Conservation (phyloP, 2,113 vertebrate genomes). For the Hemicordylus capensis region DNA sequence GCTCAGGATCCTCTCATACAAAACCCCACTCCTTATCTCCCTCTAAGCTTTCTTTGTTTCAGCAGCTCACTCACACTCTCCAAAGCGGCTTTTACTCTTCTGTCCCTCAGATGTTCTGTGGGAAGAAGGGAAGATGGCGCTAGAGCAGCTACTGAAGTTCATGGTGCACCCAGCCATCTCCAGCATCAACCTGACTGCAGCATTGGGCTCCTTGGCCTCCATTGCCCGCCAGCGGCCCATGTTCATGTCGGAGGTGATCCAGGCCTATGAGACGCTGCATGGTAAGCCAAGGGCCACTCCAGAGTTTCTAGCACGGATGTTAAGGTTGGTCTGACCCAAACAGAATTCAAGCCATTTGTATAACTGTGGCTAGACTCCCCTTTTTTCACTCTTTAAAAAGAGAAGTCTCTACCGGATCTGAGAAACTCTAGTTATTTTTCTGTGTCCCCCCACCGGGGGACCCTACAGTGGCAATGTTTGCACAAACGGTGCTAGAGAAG, state of each 20-base stretch:
- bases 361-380: not conserved
- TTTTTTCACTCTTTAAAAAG: too few species aligned
- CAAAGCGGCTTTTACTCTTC: not conserved
- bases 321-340: not conserved
- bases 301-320: rapidly evolving
- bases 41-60: too few species aligned
- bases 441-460: not conserved
- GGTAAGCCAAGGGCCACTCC: slow-evolving; percentile 67
- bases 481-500: not conserved
- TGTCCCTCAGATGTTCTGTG: slow-evolving; percentile 77
- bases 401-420: not conserved
- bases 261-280: slow-evolving; percentile 92
- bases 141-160: slow-evolving; percentile 94
- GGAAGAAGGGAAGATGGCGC: slow-evolving; percentile 86
- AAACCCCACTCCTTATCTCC: too few species aligned
- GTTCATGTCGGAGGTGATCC: slow-evolving; percentile 97
- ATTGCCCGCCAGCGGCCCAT: slow-evolving; percentile 93
- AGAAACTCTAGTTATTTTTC: not conserved
- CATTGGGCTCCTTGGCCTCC: slow-evolving; percentile 88
- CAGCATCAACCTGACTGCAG: slow-evolving; percentile 95
- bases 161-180: slow-evolving; percentile 97
- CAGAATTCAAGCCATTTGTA: not conserved
- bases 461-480: not conserved
- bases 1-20: too few species aligned
- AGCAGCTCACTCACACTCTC: too few species aligned